Base-by-base conservation (phyloP, 2,113 vertebrate species). In the Nasalis larvatus region DNA sequence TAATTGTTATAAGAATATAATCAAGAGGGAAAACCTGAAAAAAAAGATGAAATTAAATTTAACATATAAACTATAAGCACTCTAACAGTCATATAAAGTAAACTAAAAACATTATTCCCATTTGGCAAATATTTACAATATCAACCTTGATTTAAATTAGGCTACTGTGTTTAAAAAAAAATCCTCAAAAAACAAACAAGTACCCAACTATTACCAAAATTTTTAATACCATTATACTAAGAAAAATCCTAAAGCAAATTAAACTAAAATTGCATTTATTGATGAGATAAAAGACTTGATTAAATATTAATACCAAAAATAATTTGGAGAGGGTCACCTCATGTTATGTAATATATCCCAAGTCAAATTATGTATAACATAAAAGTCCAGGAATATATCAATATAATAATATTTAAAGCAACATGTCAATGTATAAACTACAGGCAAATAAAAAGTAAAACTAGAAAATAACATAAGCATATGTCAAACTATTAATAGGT, bases 1-100 rank as follows among this genome's bases (percentile, higher is more conserved):
- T 99, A 97, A 99, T 98, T 58, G 99, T 99, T 98, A 99, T 99
- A 97, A 99, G 99, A 98, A 99, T 98, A 97, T 99, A 99, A 98
- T 99, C 99, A 97, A 99, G 98, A 27, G 99, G 99, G 89, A 99
- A 99, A 95, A 99, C 99, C 99, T 99, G 97, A 63, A 76, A 47
- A 92, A 92, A 95, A 94, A 97, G 40, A 92, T 49, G 78, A 97
- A 92, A 94, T 83, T 66, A 40, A 89, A 94, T 74, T 98, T 89
- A 97, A 96, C 88, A 91, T 0, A 73, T 35, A 90, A 86, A 80
- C 69, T 66, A 21, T 16, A 37, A 91, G 47, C 7, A 54, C 23
- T 76, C 30, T 90, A 83, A 23, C 96, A 93, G 42, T 82, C 56
- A 93, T 25, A 69, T n/a, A 94, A 83, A 90, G 86, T 95, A 84